Base-by-base conservation (phyloP, 2,888 invertebrate genomes). In the Ectemnius lituratus region DNA sequence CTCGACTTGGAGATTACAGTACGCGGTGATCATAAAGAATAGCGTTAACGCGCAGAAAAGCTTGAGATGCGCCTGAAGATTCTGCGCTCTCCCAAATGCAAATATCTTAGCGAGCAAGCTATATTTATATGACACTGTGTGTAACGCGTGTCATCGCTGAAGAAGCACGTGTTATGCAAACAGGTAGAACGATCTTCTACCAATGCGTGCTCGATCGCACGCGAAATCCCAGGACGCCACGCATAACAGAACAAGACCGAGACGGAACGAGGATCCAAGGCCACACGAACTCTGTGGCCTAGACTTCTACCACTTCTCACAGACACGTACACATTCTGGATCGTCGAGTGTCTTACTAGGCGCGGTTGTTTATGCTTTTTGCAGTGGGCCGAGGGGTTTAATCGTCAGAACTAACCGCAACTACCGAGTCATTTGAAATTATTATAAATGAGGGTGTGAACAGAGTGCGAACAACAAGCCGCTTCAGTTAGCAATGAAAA, bases 271-370 rank as follows among this genome's bases (percentile, higher is more conserved):
- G 77, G 70, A 75, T 77, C 86, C 88, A 88, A 89, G 88, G 90
- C 81, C 85, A 70, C 58, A 23, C 28, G 37, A 37, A 37, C 37
- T 68, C 75, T 78, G 67, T 71, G 75, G 78, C 73, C 68, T 76
- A 73, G 74, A 78, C 69, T 60, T 69, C 59, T 46, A 58, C 57
- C 64, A 75, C 67, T 60, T 69, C 59, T 49, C 60, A 57, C 64
- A 76, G 75, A 78, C 73, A 70, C 75, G 71, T 74, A 69, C 37
- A 8, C 80, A 82, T 87, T 86, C 85, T 82, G 86, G 87, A 88
- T 89, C 88, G 86, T 88, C 89, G 89, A 88, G 88, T 75, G 89
- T 88, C 85, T 85, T 1, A 11, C 75, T 88, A 84, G 88, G 88
- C 78, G 88, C 86, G 88, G 88, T 87, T 85, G 83, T 85, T 87